Evolutionary conservation across 1,140 invertebrate species (phyloP), one percentile per base, ranked within the genome.

Genomic region (Anastatus disparis): DNA sequence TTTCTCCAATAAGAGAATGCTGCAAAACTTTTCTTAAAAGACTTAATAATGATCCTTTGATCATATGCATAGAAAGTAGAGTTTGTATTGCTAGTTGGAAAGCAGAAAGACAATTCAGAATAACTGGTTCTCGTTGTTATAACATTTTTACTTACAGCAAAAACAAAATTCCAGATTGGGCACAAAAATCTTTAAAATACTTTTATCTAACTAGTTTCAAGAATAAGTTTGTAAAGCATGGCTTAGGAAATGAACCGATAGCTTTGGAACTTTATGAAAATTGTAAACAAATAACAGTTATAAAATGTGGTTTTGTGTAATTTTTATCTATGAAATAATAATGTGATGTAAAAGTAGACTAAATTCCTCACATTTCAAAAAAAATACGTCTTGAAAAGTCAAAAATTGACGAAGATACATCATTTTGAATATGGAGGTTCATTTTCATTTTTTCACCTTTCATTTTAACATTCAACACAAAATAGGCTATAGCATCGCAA

Each of bases 51-150:
- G n/a, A n/a, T n/a, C n/a, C n/a, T n/a, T n/a, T n/a, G n/a, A n/a
- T n/a, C n/a, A n/a, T n/a, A 38, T 46, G 44, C 44, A 17, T 46
- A 17, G n/a, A 46, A 17, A 46, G 44, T 17, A 9, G 6, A 13
- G n/a, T 46, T 13, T 46, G 9, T 6, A 46, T 46, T 15, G 6
- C 10, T 15, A 22, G 24, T 7, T 59, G 55, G 55, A 59, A 59
- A 20, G 35, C 8, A 35, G 20, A 35, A 59, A 15, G 55, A 15
- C 55, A 59, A 22, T 59, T 59, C 35, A 15, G 55, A 35, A 59
- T 59, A 35, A 59, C 55, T 38, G 55, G 55, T 10, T 59, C 55
- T 12, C 26, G 31, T 29, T 59, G 55, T 59, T 59, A 59, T 17
- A 42, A n/a, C n/a, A 59, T 59, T 20, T 59, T 35, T 38, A 59